A percentile compares a stretch with the other conserved stretches of the same genome.
Conservation (phyloP, 2,113 vertebrate species). For the Deroptyus accipitrinus region DNA sequence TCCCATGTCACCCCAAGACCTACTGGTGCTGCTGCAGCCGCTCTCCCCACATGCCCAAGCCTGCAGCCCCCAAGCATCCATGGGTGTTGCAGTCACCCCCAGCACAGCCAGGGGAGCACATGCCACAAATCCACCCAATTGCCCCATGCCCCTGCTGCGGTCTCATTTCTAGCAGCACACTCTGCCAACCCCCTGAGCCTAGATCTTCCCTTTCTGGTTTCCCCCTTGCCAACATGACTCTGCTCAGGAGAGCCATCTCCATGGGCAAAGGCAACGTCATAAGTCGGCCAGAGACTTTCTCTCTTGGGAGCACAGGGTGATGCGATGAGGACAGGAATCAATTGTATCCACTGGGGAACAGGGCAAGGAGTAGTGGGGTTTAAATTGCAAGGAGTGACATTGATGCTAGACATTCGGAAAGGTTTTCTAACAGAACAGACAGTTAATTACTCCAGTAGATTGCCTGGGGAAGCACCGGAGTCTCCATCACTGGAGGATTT, state of each 20-base stretch:
- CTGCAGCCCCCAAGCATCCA: neutral
- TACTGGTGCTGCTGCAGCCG: accelerated
- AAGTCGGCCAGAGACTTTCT: neutral
- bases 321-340: neutral
- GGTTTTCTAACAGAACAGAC: neutral
- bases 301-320: neutral
- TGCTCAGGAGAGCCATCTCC: neutral
- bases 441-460: conserved; percentile 42
- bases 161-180: neutral
- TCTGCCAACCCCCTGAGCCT: accelerated
- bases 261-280: accelerated
- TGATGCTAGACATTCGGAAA: conserved; percentile 14
- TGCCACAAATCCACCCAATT: neutral
- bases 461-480: neutral
- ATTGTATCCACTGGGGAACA: neutral
- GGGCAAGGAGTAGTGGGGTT: neutral
- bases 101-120: neutral
- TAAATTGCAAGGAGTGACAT: conserved; percentile 5
- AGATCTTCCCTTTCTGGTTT: neutral
- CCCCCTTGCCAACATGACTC: accelerated
- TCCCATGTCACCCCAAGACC: neutral
- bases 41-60: neutral
- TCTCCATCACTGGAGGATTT: neutral
- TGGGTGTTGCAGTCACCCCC: accelerated
- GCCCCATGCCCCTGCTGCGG: accelerated